A percentile compares a stretch with the other conserved stretches of the same genome.
Conservation (phyloP, 1,140 invertebrate genomes). For the Sitophilus oryzae region DNA sequence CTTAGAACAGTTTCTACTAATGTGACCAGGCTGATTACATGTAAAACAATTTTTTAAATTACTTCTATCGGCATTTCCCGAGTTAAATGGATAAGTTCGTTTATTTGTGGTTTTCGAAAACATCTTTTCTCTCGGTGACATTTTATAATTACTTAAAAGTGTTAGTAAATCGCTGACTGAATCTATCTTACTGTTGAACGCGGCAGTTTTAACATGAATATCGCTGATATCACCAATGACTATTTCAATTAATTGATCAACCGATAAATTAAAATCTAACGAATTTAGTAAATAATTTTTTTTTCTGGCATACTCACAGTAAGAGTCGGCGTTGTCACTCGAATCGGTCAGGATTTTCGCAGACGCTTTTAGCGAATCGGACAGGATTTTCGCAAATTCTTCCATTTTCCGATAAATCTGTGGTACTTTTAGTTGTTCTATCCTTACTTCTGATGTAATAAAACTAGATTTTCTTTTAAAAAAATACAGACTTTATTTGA, state of each 20-base stretch:
- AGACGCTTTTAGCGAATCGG: too few relatives aligned
- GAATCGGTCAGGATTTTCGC: too few relatives aligned
- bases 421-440: too few relatives aligned
- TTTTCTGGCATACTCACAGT: slow-evolving; percentile 16
- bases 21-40: not conserved
- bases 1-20: not conserved
- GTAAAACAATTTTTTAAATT: slow-evolving; percentile 1
- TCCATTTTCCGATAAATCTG: too few relatives aligned
- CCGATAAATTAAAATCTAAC: slow-evolving; percentile 3
- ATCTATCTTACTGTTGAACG: slow-evolving; percentile 2
- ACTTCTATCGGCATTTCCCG: not conserved
- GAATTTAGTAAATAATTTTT: slow-evolving; percentile 4
- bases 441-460: too few relatives aligned
- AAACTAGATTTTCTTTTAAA: too few relatives aligned
- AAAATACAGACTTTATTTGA: too few relatives aligned
- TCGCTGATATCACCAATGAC: slow-evolving; percentile 1
- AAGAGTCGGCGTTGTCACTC: slow-evolving; percentile 4
- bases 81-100: not conserved
- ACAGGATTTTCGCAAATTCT: too few relatives aligned
- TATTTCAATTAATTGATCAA: not conserved
- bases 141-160: slow-evolving; percentile 4
- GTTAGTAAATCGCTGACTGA: not conserved
- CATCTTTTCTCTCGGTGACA: not conserved
- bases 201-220: not conserved
- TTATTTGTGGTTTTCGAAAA: not conserved